Base-by-base conservation (phyloP, 2,888 invertebrate genomes). In the Leucania comma region DNA sequence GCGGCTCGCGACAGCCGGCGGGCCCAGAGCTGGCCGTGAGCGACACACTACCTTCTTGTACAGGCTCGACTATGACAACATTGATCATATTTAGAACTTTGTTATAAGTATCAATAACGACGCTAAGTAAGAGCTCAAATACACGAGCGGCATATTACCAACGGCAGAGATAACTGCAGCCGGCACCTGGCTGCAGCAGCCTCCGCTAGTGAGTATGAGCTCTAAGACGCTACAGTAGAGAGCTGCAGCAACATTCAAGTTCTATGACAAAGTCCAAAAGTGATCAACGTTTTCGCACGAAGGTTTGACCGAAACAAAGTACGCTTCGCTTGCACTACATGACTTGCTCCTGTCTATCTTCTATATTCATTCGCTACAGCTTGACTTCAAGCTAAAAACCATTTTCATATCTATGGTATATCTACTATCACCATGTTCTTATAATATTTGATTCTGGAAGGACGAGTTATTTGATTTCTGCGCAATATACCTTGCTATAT, bases 321-420 rank as follows among this genome's bases (percentile, higher is more conserved):
- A 53, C 62, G 78, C 85, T 78, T 69, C 35, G 83, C 83, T 86
- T 85, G 32, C 72, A 62, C 56, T 22, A 61, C 72, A 9, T 66
- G 29, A 60, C 22, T 32, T 66, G 48, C 56, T 65, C 57, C 22
- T 59, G 20, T 60, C 14, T 71, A 26, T 53, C 53, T 56, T 66
- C 71, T 57, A 48, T 56, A 56, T 65, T 66, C n/a, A 48, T 68
- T 68, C 48, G 73, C 82, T 78, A 70, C 35, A 58, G 42, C 53
- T 61, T 69, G 60, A 71, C 38, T 17, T 42, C 35, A 57, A 48
- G 54, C 35, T 59, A 26, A 50, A 14, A 46, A 14, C 46, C 48
- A 48, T 61, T 22, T 22, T 4, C 48, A 5, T 50, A 38, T 42
- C 20, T 2, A 0, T 14, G 9, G 56, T 35, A 14, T 60, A 4